Conservation (phyloP, 2,888 invertebrate genomes). For the Lissocephala sabroskyi region DNA sequence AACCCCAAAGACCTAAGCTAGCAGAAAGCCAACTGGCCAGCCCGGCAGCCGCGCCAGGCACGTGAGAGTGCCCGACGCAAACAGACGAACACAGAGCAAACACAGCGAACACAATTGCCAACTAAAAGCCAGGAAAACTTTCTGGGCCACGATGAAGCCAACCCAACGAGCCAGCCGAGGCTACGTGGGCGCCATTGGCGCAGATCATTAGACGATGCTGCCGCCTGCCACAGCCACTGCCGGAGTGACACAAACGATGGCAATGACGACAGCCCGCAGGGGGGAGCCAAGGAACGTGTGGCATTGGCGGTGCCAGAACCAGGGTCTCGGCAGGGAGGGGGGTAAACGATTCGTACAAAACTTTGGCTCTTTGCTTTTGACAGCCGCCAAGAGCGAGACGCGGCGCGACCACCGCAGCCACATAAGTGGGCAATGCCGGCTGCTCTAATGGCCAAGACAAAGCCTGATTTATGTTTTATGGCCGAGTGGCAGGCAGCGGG, state of each 20-base stretch:
- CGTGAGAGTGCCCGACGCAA: not conserved
- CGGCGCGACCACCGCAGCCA: too few species aligned
- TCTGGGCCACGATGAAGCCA: too few species aligned
- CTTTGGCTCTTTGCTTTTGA: slow-evolving; percentile 22
- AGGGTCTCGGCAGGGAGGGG: not conserved
- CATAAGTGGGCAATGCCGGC: not conserved
- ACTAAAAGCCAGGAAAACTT: slow-evolving; percentile 21
- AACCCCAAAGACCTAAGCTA: slow-evolving; percentile 1
- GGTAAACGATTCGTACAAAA: slow-evolving; percentile 11
- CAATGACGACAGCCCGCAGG: slow-evolving; percentile 21
- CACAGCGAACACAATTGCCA: slow-evolving; percentile 1
- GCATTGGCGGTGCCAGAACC: not conserved
- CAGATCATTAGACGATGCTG: slow-evolving; percentile 51
- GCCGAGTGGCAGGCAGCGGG: slow-evolving; percentile 9
- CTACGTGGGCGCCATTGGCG: slow-evolving; percentile 53
- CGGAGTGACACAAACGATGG: slow-evolving; percentile 32
- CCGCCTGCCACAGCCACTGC: slow-evolving; percentile 4
- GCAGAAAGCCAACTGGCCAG: not conserved
- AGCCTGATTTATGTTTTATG: slow-evolving; percentile 51
- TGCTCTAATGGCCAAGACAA: slow-evolving; percentile 9
- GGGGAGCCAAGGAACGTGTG: not conserved
- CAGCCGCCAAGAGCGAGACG: slow-evolving; percentile 11
- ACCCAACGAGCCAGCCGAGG: slow-evolving; percentile 6
- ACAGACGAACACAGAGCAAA: not conserved
- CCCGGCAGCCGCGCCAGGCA: not conserved